Conservation (phyloP, 2,113 vertebrate species). For the Semicossyphus pulcher region DNA sequence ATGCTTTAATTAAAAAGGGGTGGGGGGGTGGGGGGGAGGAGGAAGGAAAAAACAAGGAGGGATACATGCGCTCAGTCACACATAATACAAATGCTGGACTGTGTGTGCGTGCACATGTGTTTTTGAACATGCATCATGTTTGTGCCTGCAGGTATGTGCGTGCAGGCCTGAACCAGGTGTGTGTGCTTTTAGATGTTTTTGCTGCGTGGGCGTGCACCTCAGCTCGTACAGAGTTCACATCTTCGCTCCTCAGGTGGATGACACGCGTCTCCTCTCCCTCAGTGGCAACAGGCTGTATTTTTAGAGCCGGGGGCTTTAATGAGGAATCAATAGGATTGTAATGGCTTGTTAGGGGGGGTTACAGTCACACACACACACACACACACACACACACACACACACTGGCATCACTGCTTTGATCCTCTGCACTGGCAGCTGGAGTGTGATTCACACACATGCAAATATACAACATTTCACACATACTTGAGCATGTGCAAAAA, state of each 20-base stretch:
- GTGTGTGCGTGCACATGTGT: slow-evolving; percentile 2
- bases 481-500: slow-evolving; percentile 31
- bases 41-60: slow-evolving; percentile 65
- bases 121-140: slow-evolving; percentile 22
- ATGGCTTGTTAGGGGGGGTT: slow-evolving; percentile 64
- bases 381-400: background rate
- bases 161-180: slow-evolving; percentile 33
- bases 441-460: slow-evolving; percentile 19
- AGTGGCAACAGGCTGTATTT: slow-evolving; percentile 62
- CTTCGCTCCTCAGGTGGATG: slow-evolving; percentile 51
- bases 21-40: slow-evolving; percentile 35
- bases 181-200: slow-evolving; percentile 41
- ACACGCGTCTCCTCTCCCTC: slow-evolving; percentile 32
- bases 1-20: slow-evolving; percentile 86
- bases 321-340: slow-evolving; percentile 73
- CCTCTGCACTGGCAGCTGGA: slow-evolving; percentile 60
- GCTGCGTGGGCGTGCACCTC: slow-evolving; percentile 29
- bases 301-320: slow-evolving; percentile 67
- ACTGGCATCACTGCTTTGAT: slow-evolving; percentile 23
- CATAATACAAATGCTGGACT: slow-evolving; percentile 62
- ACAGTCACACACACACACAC: slow-evolving; percentile 20
- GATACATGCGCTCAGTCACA: slow-evolving; percentile 64
- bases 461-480: slow-evolving; percentile 42
- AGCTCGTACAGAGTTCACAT: slow-evolving; percentile 38
- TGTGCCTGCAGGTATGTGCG: slow-evolving; percentile 45